Base-by-base conservation (phyloP, 1,140 invertebrate species). In the Aethina tumida region DNA sequence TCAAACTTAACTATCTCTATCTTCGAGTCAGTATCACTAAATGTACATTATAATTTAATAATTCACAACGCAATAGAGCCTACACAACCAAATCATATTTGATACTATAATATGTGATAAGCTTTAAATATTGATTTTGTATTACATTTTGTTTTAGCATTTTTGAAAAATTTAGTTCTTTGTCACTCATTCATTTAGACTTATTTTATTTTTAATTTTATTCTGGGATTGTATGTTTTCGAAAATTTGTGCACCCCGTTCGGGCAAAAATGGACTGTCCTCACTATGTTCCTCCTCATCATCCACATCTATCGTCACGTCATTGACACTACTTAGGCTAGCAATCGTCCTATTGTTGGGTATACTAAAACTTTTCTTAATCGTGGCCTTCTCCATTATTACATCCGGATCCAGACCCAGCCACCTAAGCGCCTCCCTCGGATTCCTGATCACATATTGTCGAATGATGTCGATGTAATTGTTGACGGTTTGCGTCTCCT, bases 401-500 rank as follows among this genome's bases (percentile, higher is more conserved):
- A 50, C 50, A 12, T 67, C 60, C 7, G 68, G 54, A 50, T 69
- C 65, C 15, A 73, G 54, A 8, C 69, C 70, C 25, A 73, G 59
- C 29, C 69, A 63, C 35, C 54, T 57, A 14, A 74, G 53, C 3
- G 68, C 64, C 15, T 62, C 55, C 9, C 58, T 59, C 0, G 68
- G 64, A 53, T 73, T 69, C 19, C 63, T 57, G 13, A 63, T 50
- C 4, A 69, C 59, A 58, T 64, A 73, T 3, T 57, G 32, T 26
- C 66, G 64, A 2, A 62, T 50, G 5, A 64, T 56, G 39, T 63
- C 59, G 4, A 35, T 27, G 9, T 41, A 28, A 7, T 26, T 22
- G 10, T 17, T 21, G 22, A 69, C 67, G 2, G 69, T 72, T 55
- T 73, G 70, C n/a, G 62, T 69, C 16, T 60, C 57, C 1, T 46